phyloP scores from a whole-genome alignment of 2,888 invertebrate genomes.

The Choristoneura rosaceana region DNA sequence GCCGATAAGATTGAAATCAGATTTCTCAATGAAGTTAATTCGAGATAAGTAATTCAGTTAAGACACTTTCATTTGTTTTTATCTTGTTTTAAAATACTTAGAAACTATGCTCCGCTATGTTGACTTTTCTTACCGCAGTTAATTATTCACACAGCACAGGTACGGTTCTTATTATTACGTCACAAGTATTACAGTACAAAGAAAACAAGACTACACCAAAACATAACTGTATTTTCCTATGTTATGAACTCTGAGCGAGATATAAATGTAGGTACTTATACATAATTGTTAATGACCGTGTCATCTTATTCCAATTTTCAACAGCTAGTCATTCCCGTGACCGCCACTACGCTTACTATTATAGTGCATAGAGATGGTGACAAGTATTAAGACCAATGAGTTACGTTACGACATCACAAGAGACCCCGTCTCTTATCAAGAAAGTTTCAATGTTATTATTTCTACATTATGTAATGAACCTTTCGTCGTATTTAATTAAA shows the following conservation, averaged over 20 bases:
- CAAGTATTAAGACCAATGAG: too few relatives aligned
- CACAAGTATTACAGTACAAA: neutral
- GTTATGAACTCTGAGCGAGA: neutral
- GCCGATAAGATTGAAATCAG: constrained; percentile 36
- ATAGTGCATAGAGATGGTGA: too few relatives aligned
- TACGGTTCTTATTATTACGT: neutral
- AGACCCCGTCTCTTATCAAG: too few relatives aligned
- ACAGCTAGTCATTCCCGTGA: too few relatives aligned
- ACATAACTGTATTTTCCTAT: neutral
- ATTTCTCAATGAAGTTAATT: constrained; percentile 36
- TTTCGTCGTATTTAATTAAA: too few relatives aligned
- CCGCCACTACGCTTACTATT: too few relatives aligned
- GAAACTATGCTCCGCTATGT: neutral
- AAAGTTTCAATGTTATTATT: too few relatives aligned
- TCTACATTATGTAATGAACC: too few relatives aligned
- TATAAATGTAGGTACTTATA: too few relatives aligned
- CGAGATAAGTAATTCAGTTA: constrained; percentile 37
- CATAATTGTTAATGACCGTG: too few relatives aligned
- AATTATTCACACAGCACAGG: neutral
- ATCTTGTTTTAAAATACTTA: neutral
- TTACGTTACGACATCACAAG: too few relatives aligned
- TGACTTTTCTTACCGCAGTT: neutral
- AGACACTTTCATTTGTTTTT: constrained; percentile 32
- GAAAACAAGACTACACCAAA: neutral
- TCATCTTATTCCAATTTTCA: too few relatives aligned